Base-by-base conservation (phyloP, 2,888 invertebrate genomes). In the Fragum fragum region DNA sequence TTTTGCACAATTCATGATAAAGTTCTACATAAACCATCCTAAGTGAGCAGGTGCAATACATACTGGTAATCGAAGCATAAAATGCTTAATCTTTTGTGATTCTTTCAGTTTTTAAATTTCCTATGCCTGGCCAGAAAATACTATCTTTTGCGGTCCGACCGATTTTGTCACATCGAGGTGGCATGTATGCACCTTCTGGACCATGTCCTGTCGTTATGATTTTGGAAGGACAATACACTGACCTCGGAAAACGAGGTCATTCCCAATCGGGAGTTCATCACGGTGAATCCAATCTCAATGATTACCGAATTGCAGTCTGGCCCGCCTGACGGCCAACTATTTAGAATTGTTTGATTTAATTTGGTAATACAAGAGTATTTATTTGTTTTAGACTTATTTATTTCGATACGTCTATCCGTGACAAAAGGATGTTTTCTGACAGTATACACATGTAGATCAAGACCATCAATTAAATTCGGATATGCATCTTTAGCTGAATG, bases 371-470 rank as follows among this genome's bases (percentile, higher is more conserved):
- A 78, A 16, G 59, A 23, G 39, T 78, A 74, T 28, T 42, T 61
- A 5, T 75, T 28, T 16, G 70, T 76, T 47, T 18, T 71, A 11
- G 16, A 7, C 21, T 55, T 26, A 21, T 73, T 63, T 7, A 53
- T 28, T 28, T 72, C 36, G 23, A 79, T 52, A 16, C 32, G 55
- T 28, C 26, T 21, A 70, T 76, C 55, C 36, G 61, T 80, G 1
- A 80, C 47, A 26, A 68, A 59, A 18, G 77, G 23, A 16, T 18
- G 61, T n/a, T 61, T 16, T 16, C 42, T 39, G 29, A 80, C 74
- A 23, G 72, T 59, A 29, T 83, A 63, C 3, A 79, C 42, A n/a
- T 83, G 66, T 28, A 61, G 61, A 26, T 74, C 78, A 29, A 71
- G 57, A 32, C 71, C 82, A 18, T 79, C 57, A 14, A 36, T 32